Conservation (phyloP, 2,888 invertebrate species). For the Agrotis segetum region DNA sequence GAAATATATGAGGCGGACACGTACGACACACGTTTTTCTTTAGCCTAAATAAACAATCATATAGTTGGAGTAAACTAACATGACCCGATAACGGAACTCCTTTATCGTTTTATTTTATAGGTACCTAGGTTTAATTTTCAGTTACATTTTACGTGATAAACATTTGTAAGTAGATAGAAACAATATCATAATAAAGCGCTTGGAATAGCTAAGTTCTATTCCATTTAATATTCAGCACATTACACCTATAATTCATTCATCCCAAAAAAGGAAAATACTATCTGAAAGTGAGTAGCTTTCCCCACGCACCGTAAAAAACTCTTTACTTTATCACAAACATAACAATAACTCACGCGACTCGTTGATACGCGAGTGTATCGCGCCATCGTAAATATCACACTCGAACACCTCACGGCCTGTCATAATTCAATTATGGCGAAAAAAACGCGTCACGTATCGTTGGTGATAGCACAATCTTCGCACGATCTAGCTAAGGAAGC, state of each 20-base stretch:
- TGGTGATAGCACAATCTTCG: constrained; percentile 84
- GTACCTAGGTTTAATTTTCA: constrained; percentile 22
- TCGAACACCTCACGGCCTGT: constrained; percentile 74
- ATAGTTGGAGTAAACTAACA: constrained; percentile 47
- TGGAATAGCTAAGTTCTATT: neutral
- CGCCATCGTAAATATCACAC: constrained; percentile 76
- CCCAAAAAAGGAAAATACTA: constrained; percentile 51
- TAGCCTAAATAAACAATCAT: constrained; percentile 59
- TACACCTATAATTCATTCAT: constrained; percentile 50
- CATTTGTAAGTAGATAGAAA: constrained; percentile 2
- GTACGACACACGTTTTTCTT: constrained; percentile 55
- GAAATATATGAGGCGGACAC: constrained; percentile 45
- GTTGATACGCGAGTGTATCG: constrained; percentile 66
- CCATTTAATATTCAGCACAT: constrained; percentile 34
- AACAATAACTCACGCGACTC: constrained; percentile 66
- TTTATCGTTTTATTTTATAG: constrained; percentile 43
- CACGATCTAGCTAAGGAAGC: constrained; percentile 83
- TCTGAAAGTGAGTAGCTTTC: constrained; percentile 54
- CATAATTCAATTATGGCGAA: constrained; percentile 86
- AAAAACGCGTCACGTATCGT: constrained; percentile 81
- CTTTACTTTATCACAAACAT: constrained; percentile 69
- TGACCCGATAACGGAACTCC: constrained; percentile 41
- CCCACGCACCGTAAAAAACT: constrained; percentile 59
- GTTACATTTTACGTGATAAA: constrained; percentile 18
- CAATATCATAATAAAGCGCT: neutral